Percentiles rank a stretch among this genome's conserved stretches.
Evolutionary conservation across 35 echinoderm and acorn worm species (phyloP).

Genomic region (Ophioderma brevispina): DNA sequence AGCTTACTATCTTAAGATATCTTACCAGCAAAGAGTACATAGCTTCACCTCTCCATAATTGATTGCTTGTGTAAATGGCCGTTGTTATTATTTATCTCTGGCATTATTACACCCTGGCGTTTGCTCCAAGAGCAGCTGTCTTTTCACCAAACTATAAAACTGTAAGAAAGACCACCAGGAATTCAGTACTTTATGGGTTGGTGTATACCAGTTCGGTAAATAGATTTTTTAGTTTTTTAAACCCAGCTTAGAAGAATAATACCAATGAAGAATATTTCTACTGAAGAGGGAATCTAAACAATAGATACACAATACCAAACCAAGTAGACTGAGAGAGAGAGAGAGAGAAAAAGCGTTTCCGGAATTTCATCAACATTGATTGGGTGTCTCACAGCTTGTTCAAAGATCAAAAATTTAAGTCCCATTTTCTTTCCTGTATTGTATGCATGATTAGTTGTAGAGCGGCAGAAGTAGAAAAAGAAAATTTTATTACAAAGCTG

Average conservation of each 20-base stretch:
- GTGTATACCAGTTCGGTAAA: background rate
- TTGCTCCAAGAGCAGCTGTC: background rate
- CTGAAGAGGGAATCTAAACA: too few species aligned
- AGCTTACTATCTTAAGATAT: too few species aligned
- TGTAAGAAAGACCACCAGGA: background rate
- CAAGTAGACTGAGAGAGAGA: too few species aligned
- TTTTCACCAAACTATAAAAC: background rate
- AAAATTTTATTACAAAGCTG: too few species aligned
- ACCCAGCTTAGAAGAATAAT: background rate
- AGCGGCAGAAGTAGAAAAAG: too few species aligned
- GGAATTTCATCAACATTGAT: too few species aligned
- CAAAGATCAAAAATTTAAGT: too few species aligned
- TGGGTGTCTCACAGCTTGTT: too few species aligned
- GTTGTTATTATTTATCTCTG: constrained; percentile 8
- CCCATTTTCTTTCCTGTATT: too few species aligned
- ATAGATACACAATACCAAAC: too few species aligned
- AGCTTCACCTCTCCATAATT: background rate
- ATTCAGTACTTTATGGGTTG: background rate
- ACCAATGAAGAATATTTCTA: background rate
- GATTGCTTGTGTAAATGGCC: constrained; percentile 11
- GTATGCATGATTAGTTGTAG: too few species aligned
- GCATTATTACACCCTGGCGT: constrained; percentile 7
- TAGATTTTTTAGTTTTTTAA: background rate
- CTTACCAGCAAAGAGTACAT: background rate
- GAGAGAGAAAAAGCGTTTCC: too few species aligned